A percentile compares a stretch with the other conserved stretches of the same genome.
These are phyloP conservation scores for Tonatia bakeri DNA, from an alignment of 2,113 vertebrate species.

Conservation along the genomic window DNA sequence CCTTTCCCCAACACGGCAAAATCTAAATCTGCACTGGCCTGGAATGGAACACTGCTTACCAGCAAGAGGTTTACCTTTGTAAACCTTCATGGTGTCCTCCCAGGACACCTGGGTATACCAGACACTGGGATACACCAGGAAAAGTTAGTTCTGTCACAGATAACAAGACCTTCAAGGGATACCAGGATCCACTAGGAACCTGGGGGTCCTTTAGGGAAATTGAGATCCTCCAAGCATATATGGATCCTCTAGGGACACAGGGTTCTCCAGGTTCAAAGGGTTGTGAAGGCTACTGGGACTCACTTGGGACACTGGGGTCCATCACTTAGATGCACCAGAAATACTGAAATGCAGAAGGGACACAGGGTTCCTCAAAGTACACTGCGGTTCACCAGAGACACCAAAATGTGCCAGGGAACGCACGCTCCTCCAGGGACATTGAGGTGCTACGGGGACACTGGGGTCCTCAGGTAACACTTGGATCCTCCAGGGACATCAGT, in stretches of 20 bases:
- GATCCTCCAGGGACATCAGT: neutral
- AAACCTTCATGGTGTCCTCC: neutral
- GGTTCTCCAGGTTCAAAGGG: neutral
- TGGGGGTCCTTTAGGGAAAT: neutral
- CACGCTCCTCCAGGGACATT: no score
- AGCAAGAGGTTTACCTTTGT: neutral
- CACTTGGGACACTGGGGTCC: neutral
- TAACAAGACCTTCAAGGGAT: neutral
- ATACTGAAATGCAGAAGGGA: neutral
- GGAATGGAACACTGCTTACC: neutral
- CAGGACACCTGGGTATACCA: neutral
- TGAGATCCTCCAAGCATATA: neutral
- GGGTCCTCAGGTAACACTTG: neutral
- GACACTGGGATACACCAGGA: neutral
- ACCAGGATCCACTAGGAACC: no score
- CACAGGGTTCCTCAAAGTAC: neutral
- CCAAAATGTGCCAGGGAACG: neutral
- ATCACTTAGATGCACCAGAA: neutral
- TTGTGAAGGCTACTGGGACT: neutral
- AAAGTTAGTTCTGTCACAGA: neutral
- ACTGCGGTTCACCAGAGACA: neutral
- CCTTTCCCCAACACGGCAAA: neutral
- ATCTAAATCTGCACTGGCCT: neutral
- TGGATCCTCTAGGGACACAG: neutral
- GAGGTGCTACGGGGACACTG: neutral